Evolutionary conservation across 2,113 vertebrate genomes (phyloP), one percentile per base, ranked within the genome.

Genomic region (Syngnathoides biaculeatus): DNA sequence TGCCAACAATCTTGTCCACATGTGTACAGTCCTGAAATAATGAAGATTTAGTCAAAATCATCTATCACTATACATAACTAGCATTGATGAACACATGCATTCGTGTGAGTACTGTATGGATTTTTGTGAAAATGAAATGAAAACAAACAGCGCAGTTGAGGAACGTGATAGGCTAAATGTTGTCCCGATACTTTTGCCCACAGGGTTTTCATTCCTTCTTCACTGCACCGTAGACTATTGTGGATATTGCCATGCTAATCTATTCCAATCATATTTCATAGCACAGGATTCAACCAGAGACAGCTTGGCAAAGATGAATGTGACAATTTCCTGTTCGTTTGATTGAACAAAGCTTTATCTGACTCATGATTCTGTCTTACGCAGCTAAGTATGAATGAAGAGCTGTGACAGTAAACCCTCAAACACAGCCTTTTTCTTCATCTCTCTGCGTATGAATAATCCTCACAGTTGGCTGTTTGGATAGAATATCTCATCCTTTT

Each of bases 271-370:
- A 64, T 74, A 69, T 65, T 63, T 68, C 48, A 61, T 38, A 57
- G 47, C 64, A 24, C 11, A 47, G 71, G 77, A 80, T 85, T 79
- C 73, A 53, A 52, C 65, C 27, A 58, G 15, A 40, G 68, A 70
- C 48, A 52, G 59, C 53, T 70, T 35, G 62, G 53, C 65, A 63
- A 68, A 72, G 71, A 70, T 67, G 67, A 69, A 70, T 74, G 30
- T 74, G 79, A 75, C 79, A 82, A 65, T 43, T 83, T 67, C 68
- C 74, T 58, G 71, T 74, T 79, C 62, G 71, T 80, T 79, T 77
- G 72, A 86, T 77, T 53, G 15, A 62, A 50, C 77, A 73, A 75
- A 70, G 71, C 71, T 66, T 22, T 15, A 62, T 78, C 53, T 81
- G 86, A 78, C 66, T 77, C 39, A 52, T 57, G 68, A 84, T 76